Evolutionary conservation across 2,888 invertebrate genomes (phyloP), one percentile per base, ranked within the genome.

Genomic region (Brachyptera risi): DNA sequence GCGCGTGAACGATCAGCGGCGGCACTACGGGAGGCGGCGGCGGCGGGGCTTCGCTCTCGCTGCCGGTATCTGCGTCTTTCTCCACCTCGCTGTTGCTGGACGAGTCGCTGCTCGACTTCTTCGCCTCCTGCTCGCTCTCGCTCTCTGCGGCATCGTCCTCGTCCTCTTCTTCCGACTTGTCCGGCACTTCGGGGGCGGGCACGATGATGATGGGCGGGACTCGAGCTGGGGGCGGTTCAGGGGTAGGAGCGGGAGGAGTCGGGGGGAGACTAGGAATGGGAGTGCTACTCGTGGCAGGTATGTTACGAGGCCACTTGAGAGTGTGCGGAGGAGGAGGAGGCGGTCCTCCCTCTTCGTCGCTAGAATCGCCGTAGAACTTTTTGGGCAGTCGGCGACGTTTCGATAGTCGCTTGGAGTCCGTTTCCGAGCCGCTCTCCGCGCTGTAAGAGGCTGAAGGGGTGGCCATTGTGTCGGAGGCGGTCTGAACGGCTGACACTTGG

Each of bases 361-460:
- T 91, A 0, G 91, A 89, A 72, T 92, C 92, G 0, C 92, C 92
- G 71, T 92, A 92, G 73, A 92, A 92, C 71, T 87, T 88, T 70
- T 92, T 92, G 0, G 90, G 92, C 26, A 91, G 86, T 40, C 92
- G 77, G 68, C 89, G 81, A 63, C 92, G 82, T 74, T 92, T 91
- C 1, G 92, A 92, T 1, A 86, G 83, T 37, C 91, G 79, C 70
- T 75, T 71, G 17, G 59, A 84, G 68, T 88, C 87, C 3, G 78
- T 76, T 68, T 82, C 82, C 9, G 79, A 78, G 40, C 79, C 76
- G 59, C 72, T 72, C 7, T 71, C 73, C 3, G 70, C 67, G 3
- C 69, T 66, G 40, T 65, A 72, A 35, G 58, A 56, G 19, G 73
- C 72, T 49, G 76, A 72, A 24, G 67, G 56, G 67, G 70, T 58